Evolutionary conservation across 2,888 invertebrate genomes (phyloP), one percentile per base, ranked within the genome.

Genomic region (Pterostichus madidus): DNA sequence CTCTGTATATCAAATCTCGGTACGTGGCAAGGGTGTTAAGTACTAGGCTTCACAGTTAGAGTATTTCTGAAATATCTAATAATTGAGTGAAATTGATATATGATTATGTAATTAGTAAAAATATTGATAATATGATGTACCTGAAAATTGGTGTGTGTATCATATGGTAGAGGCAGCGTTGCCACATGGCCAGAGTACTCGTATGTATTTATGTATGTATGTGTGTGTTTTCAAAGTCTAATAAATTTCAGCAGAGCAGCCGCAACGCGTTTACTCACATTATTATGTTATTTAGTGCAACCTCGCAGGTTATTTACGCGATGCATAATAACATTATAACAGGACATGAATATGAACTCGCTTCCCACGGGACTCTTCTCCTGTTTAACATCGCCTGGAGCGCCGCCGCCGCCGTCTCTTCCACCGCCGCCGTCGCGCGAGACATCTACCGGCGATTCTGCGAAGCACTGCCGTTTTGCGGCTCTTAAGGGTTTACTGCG

Each of bases 291-390:
- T 88, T 88, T 88, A 87, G 87, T 87, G 87, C 86, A 87, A 87
- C 87, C 87, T 87, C 87, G 56, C 75, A 86, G 86, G 88, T 87
- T 89, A 88, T 87, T 87, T 87, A 87, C 87, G 87, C 86, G 86
- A 86, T 86, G 86, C 85, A 86, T 87, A 87, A 89, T 88, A 88
- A 87, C 88, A 88, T 88, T 88, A 88, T 86, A 86, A 87, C 87
- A 88, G 88, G 88, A 88, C 88, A 88, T 88, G 88, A 88, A 88
- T 88, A 88, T 88, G 88, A 88, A 88, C 88, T 86, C 87, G 84
- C 86, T 85, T 87, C 88, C 86, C 87, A 84, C 85, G 88, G 87
- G 87, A 87, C 86, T 87, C 87, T 88, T 87, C 88, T 87, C 81
- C 76, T 81, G 75, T 83, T 81, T 79, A 84, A 80, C 84, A 49